A percentile compares a stretch with the other conserved stretches of the same genome.
These are phyloP conservation scores for Varanus salvator DNA, from an alignment of 2,113 vertebrate genomes.

Conservation along the genomic window DNA sequence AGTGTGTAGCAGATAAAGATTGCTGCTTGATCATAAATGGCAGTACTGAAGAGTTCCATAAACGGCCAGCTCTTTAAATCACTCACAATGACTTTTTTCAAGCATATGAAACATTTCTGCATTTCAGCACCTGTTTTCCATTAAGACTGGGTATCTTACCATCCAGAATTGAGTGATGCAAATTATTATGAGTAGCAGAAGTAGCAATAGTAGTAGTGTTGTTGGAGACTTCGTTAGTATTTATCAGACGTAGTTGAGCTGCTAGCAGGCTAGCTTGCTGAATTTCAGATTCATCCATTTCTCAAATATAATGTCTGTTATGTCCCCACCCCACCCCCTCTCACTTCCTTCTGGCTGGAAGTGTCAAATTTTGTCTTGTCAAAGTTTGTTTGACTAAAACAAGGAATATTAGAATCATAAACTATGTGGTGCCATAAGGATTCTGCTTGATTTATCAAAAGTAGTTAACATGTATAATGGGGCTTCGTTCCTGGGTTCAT, in stretches of 20 bases:
- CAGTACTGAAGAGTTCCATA: not conserved
- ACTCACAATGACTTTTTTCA: not conserved
- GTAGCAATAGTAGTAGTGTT: not conserved
- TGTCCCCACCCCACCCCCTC: not conserved
- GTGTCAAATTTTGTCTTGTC: conserved; percentile 51
- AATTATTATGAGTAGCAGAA: no score
- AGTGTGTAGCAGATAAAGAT: not conserved
- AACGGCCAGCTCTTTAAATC: conserved; percentile 1
- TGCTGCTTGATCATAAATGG: not conserved
- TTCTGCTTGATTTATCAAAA: conserved; percentile 64
- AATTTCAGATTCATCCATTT: conserved; percentile 52
- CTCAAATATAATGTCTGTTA: conserved; percentile 59
- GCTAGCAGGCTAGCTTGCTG: conserved; percentile 48
- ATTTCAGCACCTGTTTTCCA: conserved; percentile 1
- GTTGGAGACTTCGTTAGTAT: conserved; percentile 56
- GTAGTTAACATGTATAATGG: conserved; percentile 57
- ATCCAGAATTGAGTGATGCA: conserved; percentile 16
- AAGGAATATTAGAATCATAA: conserved; percentile 73
- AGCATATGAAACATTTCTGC: conserved; percentile 25
- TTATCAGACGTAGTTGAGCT: conserved; percentile 44
- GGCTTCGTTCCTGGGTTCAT: conserved; percentile 10
- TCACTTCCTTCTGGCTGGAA: conserved; percentile 56
- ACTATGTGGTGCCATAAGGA: conserved; percentile 45
- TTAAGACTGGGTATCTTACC: conserved; percentile 23
- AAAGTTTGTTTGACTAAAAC: conserved; percentile 68